Percentiles rank a stretch among this genome's conserved stretches.
phyloP scores from a whole-genome alignment of 2,888 invertebrate genomes.

The Hypsopygia costalis region DNA sequence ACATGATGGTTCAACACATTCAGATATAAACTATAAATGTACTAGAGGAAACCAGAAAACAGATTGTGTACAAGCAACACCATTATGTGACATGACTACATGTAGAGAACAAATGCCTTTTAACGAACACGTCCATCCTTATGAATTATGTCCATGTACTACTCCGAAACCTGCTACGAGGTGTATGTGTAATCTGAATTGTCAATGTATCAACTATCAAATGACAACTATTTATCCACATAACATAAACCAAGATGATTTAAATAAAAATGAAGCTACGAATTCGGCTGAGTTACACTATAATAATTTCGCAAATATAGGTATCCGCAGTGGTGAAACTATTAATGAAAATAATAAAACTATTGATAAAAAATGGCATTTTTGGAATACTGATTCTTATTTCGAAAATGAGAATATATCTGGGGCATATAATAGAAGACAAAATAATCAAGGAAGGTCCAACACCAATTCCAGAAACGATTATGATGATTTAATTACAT shows the following conservation, averaged over 20 bases:
- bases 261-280: constrained; percentile 23
- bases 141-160: constrained; percentile 36
- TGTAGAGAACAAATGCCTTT: background rate
- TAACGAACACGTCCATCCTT: constrained; percentile 9
- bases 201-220: constrained; percentile 19
- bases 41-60: constrained; percentile 22
- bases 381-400: background rate
- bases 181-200: constrained; percentile 25
- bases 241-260: constrained; percentile 22
- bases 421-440: constrained; percentile 4
- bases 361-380: background rate
- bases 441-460: constrained; percentile 34
- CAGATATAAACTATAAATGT: constrained; percentile 1
- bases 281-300: constrained; percentile 35
- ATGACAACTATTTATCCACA: constrained; percentile 17
- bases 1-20: constrained; percentile 31
- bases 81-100: background rate
- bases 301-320: constrained; percentile 42
- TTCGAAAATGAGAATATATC: background rate
- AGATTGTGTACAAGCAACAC: constrained; percentile 17
- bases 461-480: constrained; percentile 26
- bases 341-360: constrained; percentile 12
- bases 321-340: constrained; percentile 35
- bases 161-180: constrained; percentile 20
- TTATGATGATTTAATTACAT: constrained; percentile 33